These are phyloP conservation scores for Apoda limacodes DNA, from an alignment of 2,888 invertebrate species.

Conservation along the genomic window DNA sequence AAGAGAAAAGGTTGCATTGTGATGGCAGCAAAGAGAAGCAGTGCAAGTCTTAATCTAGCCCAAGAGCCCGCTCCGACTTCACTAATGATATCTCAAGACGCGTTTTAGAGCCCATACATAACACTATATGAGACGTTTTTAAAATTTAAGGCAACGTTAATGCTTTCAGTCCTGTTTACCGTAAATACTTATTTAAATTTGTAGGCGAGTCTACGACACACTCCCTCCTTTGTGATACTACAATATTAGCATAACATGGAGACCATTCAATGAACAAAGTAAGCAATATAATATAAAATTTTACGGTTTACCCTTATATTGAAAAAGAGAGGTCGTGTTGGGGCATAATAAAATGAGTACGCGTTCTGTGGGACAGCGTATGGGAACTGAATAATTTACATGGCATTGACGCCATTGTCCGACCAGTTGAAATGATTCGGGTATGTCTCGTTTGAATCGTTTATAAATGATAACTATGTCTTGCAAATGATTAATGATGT, in stretches of 20 bases:
- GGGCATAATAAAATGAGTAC: conserved; percentile 48
- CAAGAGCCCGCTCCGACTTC: conserved; percentile 42
- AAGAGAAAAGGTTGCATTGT: conserved; percentile 35
- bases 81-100: conserved; percentile 66
- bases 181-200: conserved; percentile 67
- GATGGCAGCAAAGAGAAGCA: conserved; percentile 35
- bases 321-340: conserved; percentile 49
- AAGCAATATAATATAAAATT: conserved; percentile 59
- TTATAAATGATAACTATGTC: too few species aligned
- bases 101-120: conserved; percentile 65
- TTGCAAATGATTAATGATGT: too few species aligned
- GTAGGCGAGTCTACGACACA: conserved; percentile 40
- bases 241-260: conserved; percentile 57
- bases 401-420: conserved; percentile 26
- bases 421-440: too few species aligned
- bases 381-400: conserved; percentile 43
- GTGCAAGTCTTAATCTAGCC: conserved; percentile 55
- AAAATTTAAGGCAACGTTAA: conserved; percentile 66
- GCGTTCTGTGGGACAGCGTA: conserved; percentile 32
- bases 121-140: conserved; percentile 67
- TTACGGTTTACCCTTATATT: conserved; percentile 60
- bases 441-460: too few species aligned
- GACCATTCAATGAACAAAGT: conserved; percentile 59
- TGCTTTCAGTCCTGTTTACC: conserved; percentile 59
- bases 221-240: conserved; percentile 38